These are phyloP conservation scores for Heterotis niloticus DNA, from an alignment of 2,113 vertebrate genomes.

Conservation along the genomic window DNA sequence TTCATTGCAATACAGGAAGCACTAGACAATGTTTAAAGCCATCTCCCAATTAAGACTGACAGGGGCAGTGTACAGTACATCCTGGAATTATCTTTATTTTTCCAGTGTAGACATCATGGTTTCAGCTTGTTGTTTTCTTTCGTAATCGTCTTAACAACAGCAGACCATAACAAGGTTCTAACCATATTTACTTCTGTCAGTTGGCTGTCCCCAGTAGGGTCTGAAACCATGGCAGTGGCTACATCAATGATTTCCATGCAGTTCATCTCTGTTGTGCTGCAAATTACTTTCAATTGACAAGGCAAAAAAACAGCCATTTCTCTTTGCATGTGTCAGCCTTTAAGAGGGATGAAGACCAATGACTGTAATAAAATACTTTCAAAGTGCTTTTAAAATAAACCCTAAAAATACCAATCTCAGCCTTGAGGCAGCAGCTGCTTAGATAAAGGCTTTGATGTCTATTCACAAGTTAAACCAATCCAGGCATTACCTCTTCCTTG, in stretches of 20 bases:
- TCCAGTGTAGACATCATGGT: too few relatives aligned
- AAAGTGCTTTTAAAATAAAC: conserved; percentile 8
- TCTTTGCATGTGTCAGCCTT: background rate
- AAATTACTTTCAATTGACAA: background rate
- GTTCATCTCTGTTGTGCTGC: too few relatives aligned
- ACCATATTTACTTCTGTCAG: too few relatives aligned
- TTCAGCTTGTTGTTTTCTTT: too few relatives aligned
- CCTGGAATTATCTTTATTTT: background rate
- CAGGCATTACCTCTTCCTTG: background rate
- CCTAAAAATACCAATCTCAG: conserved; percentile 20
- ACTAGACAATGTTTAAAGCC: background rate
- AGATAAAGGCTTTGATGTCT: conserved; percentile 20
- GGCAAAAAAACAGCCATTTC: background rate
- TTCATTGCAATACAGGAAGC: background rate
- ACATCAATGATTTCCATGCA: too few relatives aligned
- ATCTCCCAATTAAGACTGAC: background rate
- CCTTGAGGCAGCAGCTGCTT: conserved; percentile 17
- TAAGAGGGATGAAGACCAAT: background rate
- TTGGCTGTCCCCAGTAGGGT: too few relatives aligned
- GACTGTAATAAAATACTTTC: background rate
- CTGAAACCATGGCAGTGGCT: too few relatives aligned
- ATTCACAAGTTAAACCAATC: conserved; percentile 12
- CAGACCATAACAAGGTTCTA: too few relatives aligned
- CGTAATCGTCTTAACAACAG: too few relatives aligned
- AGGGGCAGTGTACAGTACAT: background rate